Evolutionary conservation across 2,797 vertebrate species (phyloP), one percentile per base, ranked within the genome.

Genomic region (Rhyacichthys aspro): DNA sequence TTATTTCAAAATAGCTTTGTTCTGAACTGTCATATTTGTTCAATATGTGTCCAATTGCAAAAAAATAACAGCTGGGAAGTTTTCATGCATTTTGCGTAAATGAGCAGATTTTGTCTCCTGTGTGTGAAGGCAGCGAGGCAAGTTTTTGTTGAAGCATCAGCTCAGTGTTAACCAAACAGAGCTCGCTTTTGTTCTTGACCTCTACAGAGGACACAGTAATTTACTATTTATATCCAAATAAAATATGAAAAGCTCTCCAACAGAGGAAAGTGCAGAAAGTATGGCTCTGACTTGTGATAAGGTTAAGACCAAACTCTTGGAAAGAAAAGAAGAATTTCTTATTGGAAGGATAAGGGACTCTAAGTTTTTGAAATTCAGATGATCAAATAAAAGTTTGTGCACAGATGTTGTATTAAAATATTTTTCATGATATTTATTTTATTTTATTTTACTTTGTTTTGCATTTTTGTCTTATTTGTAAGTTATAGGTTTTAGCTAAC

Each of bases 1-100:
- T 67, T 28, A 7, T 39, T 53, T 47, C 57, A 66, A 83, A 77
- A 67, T 61, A 46, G 44, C 72, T 69, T n/a, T n/a, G n/a, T n/a
- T 78, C 54, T 62, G 70, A 49, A 55, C 11, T 48, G 41, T 55
- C 56, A 43, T 15, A 17, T 70, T 72, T n/a, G n/a, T n/a, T n/a
- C n/a, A n/a, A n/a, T n/a, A n/a, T n/a, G 67, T 11, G 41, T 52
- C 34, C 72, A 78, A 67, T 78, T 54, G 63, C 52, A 37, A 54
- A 38, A 69, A n/a, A n/a, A n/a, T n/a, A n/a, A n/a, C n/a, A n/a
- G n/a, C n/a, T n/a, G n/a, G n/a, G n/a, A n/a, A n/a, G n/a, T n/a
- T n/a, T n/a, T n/a, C 67, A 78, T 70, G 58, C 54, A 65, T 74
- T 74, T 72, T 53, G 8, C 23, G 50, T 55, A 36, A 75, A 79